A percentile compares a stretch with the other conserved stretches of the same genome.
phyloP scores from a whole-genome alignment of 2,113 vertebrate species.

The Rhinolophus ferrumequinum region DNA sequence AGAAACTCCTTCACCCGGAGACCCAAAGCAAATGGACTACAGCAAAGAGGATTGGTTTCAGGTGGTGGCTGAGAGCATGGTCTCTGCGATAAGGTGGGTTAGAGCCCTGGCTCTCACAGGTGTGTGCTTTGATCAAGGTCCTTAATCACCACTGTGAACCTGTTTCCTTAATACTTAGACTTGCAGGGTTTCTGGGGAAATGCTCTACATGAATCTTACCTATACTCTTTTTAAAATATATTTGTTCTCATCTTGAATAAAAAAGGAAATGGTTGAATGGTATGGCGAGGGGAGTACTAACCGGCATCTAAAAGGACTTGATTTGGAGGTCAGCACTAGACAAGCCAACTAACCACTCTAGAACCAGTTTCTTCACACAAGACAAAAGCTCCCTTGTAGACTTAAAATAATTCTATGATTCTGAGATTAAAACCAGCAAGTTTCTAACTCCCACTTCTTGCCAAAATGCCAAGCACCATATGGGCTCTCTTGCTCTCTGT shows the following conservation, averaged over 20 bases:
- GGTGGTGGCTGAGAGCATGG: too few species aligned
- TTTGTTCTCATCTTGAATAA: neutral
- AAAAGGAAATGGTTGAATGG: neutral
- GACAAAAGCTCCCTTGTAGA: constrained; percentile 18
- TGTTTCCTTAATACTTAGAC: neutral
- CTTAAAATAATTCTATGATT: constrained; percentile 53
- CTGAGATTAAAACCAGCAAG: constrained; percentile 43
- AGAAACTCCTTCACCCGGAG: neutral
- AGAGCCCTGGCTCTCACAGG: neutral
- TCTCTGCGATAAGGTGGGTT: neutral
- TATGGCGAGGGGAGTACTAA: accelerated
- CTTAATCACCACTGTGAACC: neutral
- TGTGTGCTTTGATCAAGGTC: neutral
- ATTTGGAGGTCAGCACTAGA: neutral
- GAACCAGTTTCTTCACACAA: neutral
- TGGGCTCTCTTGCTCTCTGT: constrained; percentile 40
- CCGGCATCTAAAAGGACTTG: neutral
- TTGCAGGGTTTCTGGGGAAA: neutral
- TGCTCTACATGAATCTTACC: neutral
- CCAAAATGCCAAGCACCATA: constrained; percentile 57
- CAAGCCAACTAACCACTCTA: neutral
- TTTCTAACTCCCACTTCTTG: constrained; percentile 55
- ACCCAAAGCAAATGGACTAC: neutral
- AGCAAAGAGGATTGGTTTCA: neutral
- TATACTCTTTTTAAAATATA: neutral